These are phyloP conservation scores for Ectemnius continuus DNA, from an alignment of 2,888 invertebrate genomes.

Conservation along the genomic window DNA sequence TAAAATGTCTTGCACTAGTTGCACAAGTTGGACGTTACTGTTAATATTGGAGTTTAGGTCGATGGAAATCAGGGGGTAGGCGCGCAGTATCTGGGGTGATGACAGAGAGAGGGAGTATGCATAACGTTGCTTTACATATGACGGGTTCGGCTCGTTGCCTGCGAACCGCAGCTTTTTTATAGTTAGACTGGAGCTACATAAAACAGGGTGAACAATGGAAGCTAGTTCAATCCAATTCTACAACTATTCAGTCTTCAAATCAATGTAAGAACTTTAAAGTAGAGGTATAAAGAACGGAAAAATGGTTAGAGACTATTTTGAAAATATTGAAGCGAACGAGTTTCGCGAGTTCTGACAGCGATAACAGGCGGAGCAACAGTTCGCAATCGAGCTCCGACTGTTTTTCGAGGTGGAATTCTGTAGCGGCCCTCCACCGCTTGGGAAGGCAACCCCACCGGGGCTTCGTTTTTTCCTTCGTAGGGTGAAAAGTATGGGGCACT, in stretches of 20 bases:
- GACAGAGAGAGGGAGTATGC: too few relatives aligned
- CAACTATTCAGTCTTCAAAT: too few relatives aligned
- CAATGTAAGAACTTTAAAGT: too few relatives aligned
- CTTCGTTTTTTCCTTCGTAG: conserved; percentile 30
- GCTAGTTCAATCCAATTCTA: too few relatives aligned
- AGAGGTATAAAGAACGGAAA: too few relatives aligned
- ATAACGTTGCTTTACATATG: too few relatives aligned
- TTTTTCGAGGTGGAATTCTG: conserved; percentile 39
- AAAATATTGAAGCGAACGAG: background rate
- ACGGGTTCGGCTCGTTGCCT: too few relatives aligned
- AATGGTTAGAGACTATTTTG: too few relatives aligned
- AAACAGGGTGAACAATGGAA: too few relatives aligned
- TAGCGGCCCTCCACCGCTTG: conserved; percentile 13
- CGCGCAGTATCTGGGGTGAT: too few relatives aligned
- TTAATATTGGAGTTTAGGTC: conserved; percentile 58
- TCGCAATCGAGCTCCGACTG: conserved; percentile 30
- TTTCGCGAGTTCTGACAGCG: conserved; percentile 41
- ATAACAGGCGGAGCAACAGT: conserved; percentile 42
- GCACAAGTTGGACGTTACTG: conserved; percentile 33
- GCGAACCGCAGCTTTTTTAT: too few relatives aligned
- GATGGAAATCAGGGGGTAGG: conserved; percentile 39
- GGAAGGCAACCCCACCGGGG: conserved; percentile 32
- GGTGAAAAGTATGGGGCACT: conserved; percentile 50
- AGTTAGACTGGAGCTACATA: too few relatives aligned
- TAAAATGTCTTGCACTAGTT: background rate